A percentile compares a stretch with the other conserved stretches of the same genome.
phyloP scores from a whole-genome alignment of 1,140 invertebrate species.

The Propsilocerus akamusi region DNA sequence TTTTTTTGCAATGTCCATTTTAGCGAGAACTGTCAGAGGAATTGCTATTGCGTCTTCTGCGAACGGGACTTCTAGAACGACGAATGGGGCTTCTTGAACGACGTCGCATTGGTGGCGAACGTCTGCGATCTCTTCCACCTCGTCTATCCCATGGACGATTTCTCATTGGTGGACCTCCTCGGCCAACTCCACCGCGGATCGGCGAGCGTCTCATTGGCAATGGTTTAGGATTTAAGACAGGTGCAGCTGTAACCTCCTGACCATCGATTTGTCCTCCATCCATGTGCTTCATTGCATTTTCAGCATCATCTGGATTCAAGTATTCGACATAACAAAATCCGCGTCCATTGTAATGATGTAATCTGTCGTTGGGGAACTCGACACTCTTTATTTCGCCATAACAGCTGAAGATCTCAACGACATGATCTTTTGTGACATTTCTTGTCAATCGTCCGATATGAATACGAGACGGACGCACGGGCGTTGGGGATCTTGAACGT shows the following conservation, averaged over 20 bases:
- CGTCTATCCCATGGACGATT: constrained; percentile 3
- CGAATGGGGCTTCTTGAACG: constrained; percentile 22
- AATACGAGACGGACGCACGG: constrained; percentile 74
- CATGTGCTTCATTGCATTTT: constrained; percentile 98
- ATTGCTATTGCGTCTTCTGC: constrained; percentile 19
- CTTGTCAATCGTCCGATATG: constrained; percentile 81
- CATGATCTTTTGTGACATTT: constrained; percentile 85
- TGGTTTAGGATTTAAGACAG: constrained; percentile 34
- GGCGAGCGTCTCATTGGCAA: constrained; percentile 42
- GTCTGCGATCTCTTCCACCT: not conserved
- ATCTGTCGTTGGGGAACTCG: constrained; percentile 74
- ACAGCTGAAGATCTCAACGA: constrained; percentile 84
- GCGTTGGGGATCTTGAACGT: constrained; percentile 44
- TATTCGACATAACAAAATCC: constrained; percentile 94
- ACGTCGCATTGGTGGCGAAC: constrained; percentile 10
- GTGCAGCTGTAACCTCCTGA: constrained; percentile 73
- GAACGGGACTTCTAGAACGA: constrained; percentile 8
- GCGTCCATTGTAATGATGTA: constrained; percentile 65
- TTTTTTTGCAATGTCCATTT: constrained; percentile 23
- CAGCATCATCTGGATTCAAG: constrained; percentile 81
- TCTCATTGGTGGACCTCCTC: constrained; percentile 15
- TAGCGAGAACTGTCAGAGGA: constrained; percentile 21
- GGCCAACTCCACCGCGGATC: constrained; percentile 18
- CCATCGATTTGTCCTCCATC: constrained; percentile 88
- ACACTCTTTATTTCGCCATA: constrained; percentile 83